phyloP scores from a whole-genome alignment of 2,888 invertebrate species.

The Lasioglossum malachurum region DNA sequence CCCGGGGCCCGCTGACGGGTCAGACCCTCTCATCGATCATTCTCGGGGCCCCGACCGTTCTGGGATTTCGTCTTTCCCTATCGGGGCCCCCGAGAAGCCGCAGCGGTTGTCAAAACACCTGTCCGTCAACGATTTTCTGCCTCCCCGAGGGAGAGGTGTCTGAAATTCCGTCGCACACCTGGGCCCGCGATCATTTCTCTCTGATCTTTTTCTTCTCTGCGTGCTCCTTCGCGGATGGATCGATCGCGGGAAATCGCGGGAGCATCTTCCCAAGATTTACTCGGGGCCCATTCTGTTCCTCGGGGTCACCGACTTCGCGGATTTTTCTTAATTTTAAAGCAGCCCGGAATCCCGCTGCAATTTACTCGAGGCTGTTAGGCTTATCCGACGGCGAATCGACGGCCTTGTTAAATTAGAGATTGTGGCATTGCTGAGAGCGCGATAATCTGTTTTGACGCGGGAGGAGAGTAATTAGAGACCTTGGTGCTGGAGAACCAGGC shows the following conservation, averaged over 20 bases:
- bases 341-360: background rate
- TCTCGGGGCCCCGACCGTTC: constrained; percentile 73
- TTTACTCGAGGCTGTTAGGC: background rate
- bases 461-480: background rate
- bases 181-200: background rate
- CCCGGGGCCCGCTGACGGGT: constrained; percentile 77
- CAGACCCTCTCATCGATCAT: constrained; percentile 84
- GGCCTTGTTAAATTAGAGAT: constrained; percentile 7
- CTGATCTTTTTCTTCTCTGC: too few relatives aligned
- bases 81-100: constrained; percentile 51
- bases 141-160: background rate
- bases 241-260: constrained; percentile 16
- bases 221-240: background rate
- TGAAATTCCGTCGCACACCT: constrained; percentile 1
- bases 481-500: background rate
- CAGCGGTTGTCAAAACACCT: constrained; percentile 71
- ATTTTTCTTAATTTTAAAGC: background rate
- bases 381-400: background rate
- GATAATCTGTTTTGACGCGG: constrained; percentile 3
- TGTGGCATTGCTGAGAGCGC: background rate
- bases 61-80: constrained; percentile 75
- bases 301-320: constrained; percentile 5
- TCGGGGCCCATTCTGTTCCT: background rate
- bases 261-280: background rate
- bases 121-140: constrained; percentile 28